phyloP scores from a whole-genome alignment of 2,888 invertebrate genomes.

The Ischnus inquisitorius region DNA sequence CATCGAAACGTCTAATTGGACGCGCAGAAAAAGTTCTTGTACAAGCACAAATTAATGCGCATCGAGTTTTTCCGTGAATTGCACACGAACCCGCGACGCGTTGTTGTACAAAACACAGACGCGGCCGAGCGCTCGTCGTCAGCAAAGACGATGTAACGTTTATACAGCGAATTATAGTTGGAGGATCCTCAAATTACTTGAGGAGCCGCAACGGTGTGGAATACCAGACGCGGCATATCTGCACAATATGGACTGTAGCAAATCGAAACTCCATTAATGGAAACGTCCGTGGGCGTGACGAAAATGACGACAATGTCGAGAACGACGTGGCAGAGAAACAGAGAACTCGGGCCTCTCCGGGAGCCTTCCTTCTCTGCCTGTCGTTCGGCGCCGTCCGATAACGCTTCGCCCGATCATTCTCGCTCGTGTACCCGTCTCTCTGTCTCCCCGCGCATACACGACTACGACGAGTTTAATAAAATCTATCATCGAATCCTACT shows the following conservation, averaged over 20 bases:
- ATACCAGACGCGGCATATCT: conserved; percentile 29
- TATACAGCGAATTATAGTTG: no score
- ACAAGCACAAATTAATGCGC: no score
- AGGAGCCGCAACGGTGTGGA: neutral
- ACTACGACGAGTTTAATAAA: neutral
- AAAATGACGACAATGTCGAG: conserved; percentile 52
- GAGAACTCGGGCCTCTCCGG: conserved; percentile 26
- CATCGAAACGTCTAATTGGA: no score
- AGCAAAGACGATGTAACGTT: no score
- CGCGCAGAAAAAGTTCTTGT: no score
- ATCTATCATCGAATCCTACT: conserved; percentile 27
- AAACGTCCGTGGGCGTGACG: conserved; percentile 62
- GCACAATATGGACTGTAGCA: conserved; percentile 8
- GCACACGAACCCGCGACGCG: no score
- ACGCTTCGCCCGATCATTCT: conserved; percentile 57
- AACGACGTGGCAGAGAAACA: neutral
- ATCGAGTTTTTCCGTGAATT: no score
- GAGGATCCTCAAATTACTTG: no score
- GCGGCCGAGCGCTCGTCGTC: no score
- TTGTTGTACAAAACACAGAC: no score
- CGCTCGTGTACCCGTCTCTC: conserved; percentile 14
- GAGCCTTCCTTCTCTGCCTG: conserved; percentile 32
- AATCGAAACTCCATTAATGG: conserved; percentile 70
- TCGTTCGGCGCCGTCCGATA: conserved; percentile 56
- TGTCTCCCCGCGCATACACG: neutral